Percentiles rank a stretch among this genome's conserved stretches.
These are phyloP conservation scores for Dromas ardeola DNA, from an alignment of 2,113 vertebrate genomes.

Conservation along the genomic window DNA sequence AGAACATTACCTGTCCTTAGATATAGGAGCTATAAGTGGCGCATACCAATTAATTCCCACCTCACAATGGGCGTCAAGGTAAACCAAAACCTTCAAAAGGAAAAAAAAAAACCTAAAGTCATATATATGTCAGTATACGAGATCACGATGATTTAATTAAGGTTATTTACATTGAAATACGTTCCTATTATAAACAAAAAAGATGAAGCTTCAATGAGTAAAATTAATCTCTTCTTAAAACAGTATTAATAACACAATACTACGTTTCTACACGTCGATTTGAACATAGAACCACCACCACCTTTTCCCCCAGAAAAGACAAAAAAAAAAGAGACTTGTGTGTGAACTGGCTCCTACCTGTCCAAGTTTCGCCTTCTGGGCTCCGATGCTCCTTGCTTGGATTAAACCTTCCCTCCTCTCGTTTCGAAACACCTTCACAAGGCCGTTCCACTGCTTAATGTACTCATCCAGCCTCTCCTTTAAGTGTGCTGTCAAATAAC, in stretches of 20 bases:
- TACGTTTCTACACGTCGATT: background rate
- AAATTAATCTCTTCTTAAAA: background rate
- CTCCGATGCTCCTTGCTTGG: slow-evolving; percentile 96
- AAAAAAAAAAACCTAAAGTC: slow-evolving; percentile 13
- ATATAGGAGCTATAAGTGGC: slow-evolving; percentile 93
- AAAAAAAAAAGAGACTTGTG: background rate
- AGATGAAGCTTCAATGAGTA: background rate
- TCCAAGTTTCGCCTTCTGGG: slow-evolving; percentile 90
- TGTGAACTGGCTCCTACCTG: slow-evolving; percentile 78
- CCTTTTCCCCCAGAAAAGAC: fast-evolving
- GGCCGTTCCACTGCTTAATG: slow-evolving; percentile 95
- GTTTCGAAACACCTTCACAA: slow-evolving; percentile 95
- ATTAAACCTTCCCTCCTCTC: slow-evolving; percentile 97
- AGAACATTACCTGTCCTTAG: slow-evolving; percentile 92
- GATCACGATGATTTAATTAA: background rate
- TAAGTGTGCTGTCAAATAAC: slow-evolving; percentile 84
- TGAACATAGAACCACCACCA: background rate
- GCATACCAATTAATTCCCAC: slow-evolving; percentile 97
- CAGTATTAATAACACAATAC: background rate
- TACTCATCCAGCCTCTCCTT: slow-evolving; percentile 93
- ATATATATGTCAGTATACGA: background rate
- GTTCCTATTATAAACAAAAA: background rate
- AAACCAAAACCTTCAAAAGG: slow-evolving; percentile 90
- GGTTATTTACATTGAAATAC: background rate
- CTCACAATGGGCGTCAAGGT: slow-evolving; percentile 98